A percentile compares a stretch with the other conserved stretches of the same genome.
Evolutionary conservation across 2,888 invertebrate species (phyloP).

Genomic region (Meiosimyza decipiens): DNA sequence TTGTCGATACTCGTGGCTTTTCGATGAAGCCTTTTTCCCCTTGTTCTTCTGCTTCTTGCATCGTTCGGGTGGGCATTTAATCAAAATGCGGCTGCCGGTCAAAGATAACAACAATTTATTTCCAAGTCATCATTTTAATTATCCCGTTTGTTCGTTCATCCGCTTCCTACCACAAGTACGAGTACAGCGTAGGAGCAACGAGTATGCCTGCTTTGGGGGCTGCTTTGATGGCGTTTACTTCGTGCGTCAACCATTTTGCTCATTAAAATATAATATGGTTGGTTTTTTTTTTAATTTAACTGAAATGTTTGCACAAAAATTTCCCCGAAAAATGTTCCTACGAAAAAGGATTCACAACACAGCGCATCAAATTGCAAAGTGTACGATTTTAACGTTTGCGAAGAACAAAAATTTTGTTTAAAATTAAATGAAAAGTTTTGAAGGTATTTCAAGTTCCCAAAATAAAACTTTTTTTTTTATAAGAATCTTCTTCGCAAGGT

Average conservation of each 20-base stretch:
- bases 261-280: conserved; percentile 64
- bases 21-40: background rate
- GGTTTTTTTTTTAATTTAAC: conserved; percentile 62
- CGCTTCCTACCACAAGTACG: conserved; percentile 5
- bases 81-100: conserved; percentile 56
- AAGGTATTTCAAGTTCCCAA: no score
- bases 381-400: no score
- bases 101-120: conserved; percentile 65
- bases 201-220: conserved; percentile 35
- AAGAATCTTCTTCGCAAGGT: no score
- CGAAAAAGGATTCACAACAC: conserved; percentile 39
- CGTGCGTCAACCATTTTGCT: conserved; percentile 58
- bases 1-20: background rate
- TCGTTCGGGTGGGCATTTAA: conserved; percentile 4
- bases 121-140: conserved; percentile 65
- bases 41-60: background rate
- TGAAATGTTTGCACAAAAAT: conserved; percentile 64
- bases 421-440: no score
- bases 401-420: no score
- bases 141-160: conserved; percentile 47
- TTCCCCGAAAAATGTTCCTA: conserved; percentile 56
- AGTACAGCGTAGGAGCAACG: conserved; percentile 13
- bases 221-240: conserved; percentile 2
- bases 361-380: conserved; percentile 19
- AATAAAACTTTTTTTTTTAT: no score